Base-by-base conservation (phyloP, 1,140 invertebrate genomes). In the Mycetomoellerius zeteki region DNA sequence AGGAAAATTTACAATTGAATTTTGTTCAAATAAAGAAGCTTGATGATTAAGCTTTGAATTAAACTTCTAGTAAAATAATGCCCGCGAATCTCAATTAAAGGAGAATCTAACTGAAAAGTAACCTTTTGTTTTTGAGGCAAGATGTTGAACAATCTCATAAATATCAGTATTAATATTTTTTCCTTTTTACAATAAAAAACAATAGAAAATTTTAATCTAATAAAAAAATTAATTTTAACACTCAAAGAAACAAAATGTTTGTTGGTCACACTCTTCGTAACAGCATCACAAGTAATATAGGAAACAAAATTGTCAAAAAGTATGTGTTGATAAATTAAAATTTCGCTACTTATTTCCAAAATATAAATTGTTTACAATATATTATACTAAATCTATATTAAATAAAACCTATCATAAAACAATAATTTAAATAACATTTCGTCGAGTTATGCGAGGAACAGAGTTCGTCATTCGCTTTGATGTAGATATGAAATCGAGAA, bases 401-500 rank as follows among this genome's bases (percentile, higher is more conserved):
- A 43, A 43, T 54, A 33, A 33, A 30, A 5, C 2, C 8, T 43
- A 43, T 1, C 37, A 21, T 14, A 21, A 54, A 69, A 54, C 1
- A 19, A 33, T 27, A 50, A 71, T 56, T 71, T 71, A 10, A 56
- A 27, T 76, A 19, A 58, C 30, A 7, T 72, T 60, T 58, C 12
- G 10, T 30, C 24, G 24, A 19, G 30, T 37, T 54, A 47, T 19
- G 33, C 30, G 5, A 56, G 12, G 1, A 7, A 67, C 14, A 88
- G 37, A 30, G n/a, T 85, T 60, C 33, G 52, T 33, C 47, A 72
- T 14, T 16, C 50, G 30, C 65, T 60, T 64, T 67, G 67, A 82
- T n/a, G 75, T 56, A 52, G 14, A 87, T n/a, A n/a, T 16, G 24
- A 33, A 58, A 72, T 64, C 21, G 73, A 52, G 80, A 75, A 73